These are phyloP conservation scores for Myzus persicae DNA, from an alignment of 1,140 invertebrate species.

Conservation along the genomic window DNA sequence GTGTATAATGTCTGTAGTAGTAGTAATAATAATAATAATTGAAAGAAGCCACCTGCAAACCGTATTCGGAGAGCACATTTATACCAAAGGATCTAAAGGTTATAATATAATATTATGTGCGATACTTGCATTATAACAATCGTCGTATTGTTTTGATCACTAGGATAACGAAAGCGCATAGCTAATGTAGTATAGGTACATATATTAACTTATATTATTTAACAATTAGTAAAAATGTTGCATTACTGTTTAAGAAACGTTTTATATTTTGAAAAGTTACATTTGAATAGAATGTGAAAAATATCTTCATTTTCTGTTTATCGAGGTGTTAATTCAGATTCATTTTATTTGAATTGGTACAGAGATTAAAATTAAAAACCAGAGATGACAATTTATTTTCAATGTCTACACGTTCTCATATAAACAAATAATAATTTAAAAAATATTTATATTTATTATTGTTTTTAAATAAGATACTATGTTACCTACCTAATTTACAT, in stretches of 20 bases:
- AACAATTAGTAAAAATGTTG: not conserved
- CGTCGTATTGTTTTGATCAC: not conserved
- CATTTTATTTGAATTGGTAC: not conserved
- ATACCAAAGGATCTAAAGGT: not conserved
- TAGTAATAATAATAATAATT: not conserved
- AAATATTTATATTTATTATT: no score
- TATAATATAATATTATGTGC: not conserved
- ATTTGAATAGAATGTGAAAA: not conserved
- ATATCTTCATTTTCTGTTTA: no score
- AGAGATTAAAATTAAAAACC: not conserved
- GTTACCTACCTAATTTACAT: no score
- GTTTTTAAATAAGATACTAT: no score
- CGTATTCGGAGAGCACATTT: not conserved
- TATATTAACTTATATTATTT: not conserved
- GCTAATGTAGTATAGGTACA: not conserved
- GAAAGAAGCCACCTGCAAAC: conserved; percentile 6
- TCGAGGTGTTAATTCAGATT: not conserved
- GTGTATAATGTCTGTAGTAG: not conserved
- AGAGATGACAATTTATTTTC: not conserved
- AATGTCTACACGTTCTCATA: no score
- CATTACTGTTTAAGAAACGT: not conserved
- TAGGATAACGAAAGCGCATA: not conserved
- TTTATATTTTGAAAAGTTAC: not conserved
- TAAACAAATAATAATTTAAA: no score
- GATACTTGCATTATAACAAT: not conserved